A percentile compares a stretch with the other conserved stretches of the same genome.
phyloP scores from a whole-genome alignment of 2,113 vertebrate species.

The Clarias batrachus region DNA sequence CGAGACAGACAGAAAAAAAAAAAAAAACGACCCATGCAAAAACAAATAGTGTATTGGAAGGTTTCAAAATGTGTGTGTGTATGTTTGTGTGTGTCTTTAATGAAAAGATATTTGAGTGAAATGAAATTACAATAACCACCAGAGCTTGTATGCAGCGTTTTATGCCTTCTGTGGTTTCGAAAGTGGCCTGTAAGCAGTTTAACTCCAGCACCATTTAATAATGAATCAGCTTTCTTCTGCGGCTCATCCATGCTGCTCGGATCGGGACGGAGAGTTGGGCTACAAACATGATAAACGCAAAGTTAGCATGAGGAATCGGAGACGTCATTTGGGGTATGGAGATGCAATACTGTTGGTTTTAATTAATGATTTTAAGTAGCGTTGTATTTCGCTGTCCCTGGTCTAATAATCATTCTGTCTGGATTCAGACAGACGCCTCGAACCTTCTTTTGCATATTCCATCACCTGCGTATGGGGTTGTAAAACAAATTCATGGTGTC shows the following conservation, averaged over 20 bases:
- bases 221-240: constrained; percentile 22
- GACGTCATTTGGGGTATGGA: not conserved
- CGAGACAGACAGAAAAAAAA: not conserved
- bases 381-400: not conserved
- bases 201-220: constrained; percentile 22
- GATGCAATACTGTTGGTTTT: not conserved
- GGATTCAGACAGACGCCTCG: not conserved
- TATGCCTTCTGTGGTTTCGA: not conserved
- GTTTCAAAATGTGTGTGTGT: not conserved
- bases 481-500: not conserved
- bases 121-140: constrained; percentile 14
- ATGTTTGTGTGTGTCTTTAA: not conserved
- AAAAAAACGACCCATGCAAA: not conserved
- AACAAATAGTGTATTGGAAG: not conserved
- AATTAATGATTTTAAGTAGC: not conserved
- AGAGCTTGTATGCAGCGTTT: not conserved
- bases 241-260: not conserved
- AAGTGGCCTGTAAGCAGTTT: constrained; percentile 36
- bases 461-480: not conserved
- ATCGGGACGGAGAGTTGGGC: not conserved
- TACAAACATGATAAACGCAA: not conserved
- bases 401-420: not conserved
- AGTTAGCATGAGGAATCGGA: not conserved
- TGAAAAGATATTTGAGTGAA: constrained; percentile 17
- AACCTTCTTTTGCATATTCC: too few species aligned